Base-by-base conservation (phyloP, 2,888 invertebrate genomes). In the Prenolepis imparis region DNA sequence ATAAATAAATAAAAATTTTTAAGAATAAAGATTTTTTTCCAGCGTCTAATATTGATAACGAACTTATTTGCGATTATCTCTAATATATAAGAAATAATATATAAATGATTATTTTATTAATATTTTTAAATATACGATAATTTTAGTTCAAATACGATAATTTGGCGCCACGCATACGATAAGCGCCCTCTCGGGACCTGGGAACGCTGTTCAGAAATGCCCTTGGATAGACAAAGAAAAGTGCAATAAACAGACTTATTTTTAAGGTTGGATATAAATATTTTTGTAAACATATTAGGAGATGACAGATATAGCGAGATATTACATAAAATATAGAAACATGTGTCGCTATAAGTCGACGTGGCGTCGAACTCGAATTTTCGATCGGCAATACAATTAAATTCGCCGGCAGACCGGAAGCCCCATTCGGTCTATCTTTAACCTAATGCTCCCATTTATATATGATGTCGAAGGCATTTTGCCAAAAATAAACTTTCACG, bases 401-500 rank as follows among this genome's bases (percentile, higher is more conserved):
- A 72, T 55, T 15, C 36, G 36, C 55, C 11, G 18, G 24, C 6
- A 15, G 41, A 44, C 8, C 39, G n/a, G n/a, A 61, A 21, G 18
- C 15, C 18, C 41, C 24, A 32, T 41, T 24, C 12, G 21, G n/a
- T 41, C 75, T 88, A 90, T 89, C 85, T 83, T 90, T 89, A 87
- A 86, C 70, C 64, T 8, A 28, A 73, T 36, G 48, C 39, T 82
- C 39, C 39, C 85, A 84, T 55, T 52, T n/a, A 52, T 1, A 84
- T 87, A 70, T 61, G 57, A n/a, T n/a, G n/a, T 83, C 55, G 28
- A 63, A 84, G 36, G 28, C 11, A 24, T 74, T 55, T 78, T 66
- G 44, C 70, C 32, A 1, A 94, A 94, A 94, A 93, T 94, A 93
- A 93, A 91, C 89, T 73, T 83, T 88, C 74, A 84, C 74, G 66